These are phyloP conservation scores for Drosophila micromelanica DNA, from an alignment of 1,140 invertebrate species.

Conservation along the genomic window DNA sequence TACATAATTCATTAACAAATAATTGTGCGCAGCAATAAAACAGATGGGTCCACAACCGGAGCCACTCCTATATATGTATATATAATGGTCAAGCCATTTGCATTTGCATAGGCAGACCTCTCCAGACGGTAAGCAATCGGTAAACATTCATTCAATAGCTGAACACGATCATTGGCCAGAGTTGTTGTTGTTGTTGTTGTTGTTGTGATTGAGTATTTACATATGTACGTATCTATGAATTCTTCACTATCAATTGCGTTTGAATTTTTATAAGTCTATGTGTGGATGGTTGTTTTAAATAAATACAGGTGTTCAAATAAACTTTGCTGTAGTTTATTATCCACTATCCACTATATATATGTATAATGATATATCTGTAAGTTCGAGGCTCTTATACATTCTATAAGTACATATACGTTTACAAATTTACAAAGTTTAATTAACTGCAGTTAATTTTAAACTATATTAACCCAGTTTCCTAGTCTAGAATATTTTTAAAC, in stretches of 20 bases:
- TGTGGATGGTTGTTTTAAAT: slow-evolving; percentile 42
- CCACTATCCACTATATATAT: no score
- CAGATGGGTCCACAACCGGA: slow-evolving; percentile 5
- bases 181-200: no score
- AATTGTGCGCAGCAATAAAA: slow-evolving; percentile 37
- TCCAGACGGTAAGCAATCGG: slow-evolving; percentile 13
- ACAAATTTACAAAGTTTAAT: no score
- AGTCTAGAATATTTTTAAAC: no score
- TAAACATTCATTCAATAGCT: slow-evolving; percentile 12
- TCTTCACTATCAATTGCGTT: background rate
- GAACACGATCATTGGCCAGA: background rate
- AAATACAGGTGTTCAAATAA: slow-evolving; percentile 77
- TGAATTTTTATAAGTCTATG: background rate
- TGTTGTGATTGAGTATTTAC: no score
- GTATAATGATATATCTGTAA: no score
- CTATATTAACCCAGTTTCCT: no score
- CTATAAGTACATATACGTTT: no score
- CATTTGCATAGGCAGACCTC: slow-evolving; percentile 17
- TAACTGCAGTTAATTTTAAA: no score
- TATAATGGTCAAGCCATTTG: slow-evolving; percentile 1
- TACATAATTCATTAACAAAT: slow-evolving; percentile 63
- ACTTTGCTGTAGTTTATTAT: background rate
- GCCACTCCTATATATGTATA: slow-evolving; percentile 19
- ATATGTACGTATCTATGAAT: slow-evolving; percentile 4
- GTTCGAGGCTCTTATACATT: no score